Evolutionary conservation across 2,888 invertebrate genomes (phyloP), one percentile per base, ranked within the genome.

Genomic region (Tiliacea aurago): DNA sequence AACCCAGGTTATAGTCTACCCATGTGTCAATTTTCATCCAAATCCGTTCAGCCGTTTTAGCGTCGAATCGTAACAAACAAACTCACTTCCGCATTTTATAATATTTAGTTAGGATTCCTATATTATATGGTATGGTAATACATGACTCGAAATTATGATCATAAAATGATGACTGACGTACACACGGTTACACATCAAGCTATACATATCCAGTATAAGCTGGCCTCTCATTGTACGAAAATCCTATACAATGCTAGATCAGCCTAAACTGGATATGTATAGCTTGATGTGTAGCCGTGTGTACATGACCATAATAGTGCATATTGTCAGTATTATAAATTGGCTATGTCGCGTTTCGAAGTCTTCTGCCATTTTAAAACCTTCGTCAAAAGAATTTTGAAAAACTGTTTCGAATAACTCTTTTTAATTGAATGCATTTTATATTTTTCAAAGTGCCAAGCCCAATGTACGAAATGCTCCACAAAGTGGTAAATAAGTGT

Each of bases 401-500:
- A 73, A 67, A 81, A 76, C 47, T 51, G 66, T 76, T 59, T 70
- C 66, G 47, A 69, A 80, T 71, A 55, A 68, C 62, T 84, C 81
- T 61, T 68, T 68, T 59, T 80, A 82, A 82, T 84, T 73, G 69
- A 65, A 67, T 18, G 61, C 72, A 69, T 78, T 82, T 71, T 59
- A 43, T 68, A 71, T 82, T 65, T 62, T 75, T 79, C 49, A 53
- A 73, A 75, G 85, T 79, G 76, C 65, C 51, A 68, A 70, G 41
- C 49, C 55, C 49, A 63, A 70, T 58, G 56, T 63, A 73, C 23
- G 58, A 71, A 78, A 72, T 73, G 18, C 41, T 41, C 56, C 59
- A 62, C 78, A 83, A 83, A 85, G 76, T 76, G 74, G 64, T 75
- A 64, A 73, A 78, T 84, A 87, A 87, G 83, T 83, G 84, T 78